Evolutionary conservation across 2,888 invertebrate species (phyloP), one percentile per base, ranked within the genome.

Genomic region (Marronus borbonicus): DNA sequence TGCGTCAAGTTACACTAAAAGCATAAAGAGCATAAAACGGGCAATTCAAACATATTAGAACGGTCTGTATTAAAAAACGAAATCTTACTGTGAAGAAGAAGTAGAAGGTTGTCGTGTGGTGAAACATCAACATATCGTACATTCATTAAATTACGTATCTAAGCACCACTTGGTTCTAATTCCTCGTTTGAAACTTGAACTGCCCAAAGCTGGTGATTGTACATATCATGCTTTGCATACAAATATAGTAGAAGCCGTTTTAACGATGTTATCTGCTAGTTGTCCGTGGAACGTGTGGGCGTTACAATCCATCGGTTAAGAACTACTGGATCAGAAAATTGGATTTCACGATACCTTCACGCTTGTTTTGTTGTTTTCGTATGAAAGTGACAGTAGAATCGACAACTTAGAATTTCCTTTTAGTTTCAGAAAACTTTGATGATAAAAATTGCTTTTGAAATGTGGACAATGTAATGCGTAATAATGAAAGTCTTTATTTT

Each of bases 291-390:
- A 55, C 55, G 36, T 70, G 52, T 36, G 52, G 55, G 72, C 7
- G n/a, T 60, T 74, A 14, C 58, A 60, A 74, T 74, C 72, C 60
- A 62, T 62, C 72, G 52, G 44, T 60, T 44, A 3, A 44, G 44
- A 74, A 74, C 60, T 74, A 60, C 60, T 74, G 72, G 72, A 14
- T 74, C 60, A 74, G 72, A 74, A 60, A 74, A 60, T 74, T 60
- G 60, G 60, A 74, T 74, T 74, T 74, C 44, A 28, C 39, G 24
- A 39, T 60, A 74, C 72, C 72, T 74, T 74, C 24, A 24, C 58
- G 20, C 60, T 44, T 60, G 60, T 49, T 74, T 74, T 60, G 60
- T 74, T 65, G 36, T 39, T 65, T 68, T 52, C 50, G 24, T 68
- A 68, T 50, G 50, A 68, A 28, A 50, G 50, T 50, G 68, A 50